Evolutionary conservation across 2,888 invertebrate genomes (phyloP).

Genomic region (Enchytraeus crypticus): DNA sequence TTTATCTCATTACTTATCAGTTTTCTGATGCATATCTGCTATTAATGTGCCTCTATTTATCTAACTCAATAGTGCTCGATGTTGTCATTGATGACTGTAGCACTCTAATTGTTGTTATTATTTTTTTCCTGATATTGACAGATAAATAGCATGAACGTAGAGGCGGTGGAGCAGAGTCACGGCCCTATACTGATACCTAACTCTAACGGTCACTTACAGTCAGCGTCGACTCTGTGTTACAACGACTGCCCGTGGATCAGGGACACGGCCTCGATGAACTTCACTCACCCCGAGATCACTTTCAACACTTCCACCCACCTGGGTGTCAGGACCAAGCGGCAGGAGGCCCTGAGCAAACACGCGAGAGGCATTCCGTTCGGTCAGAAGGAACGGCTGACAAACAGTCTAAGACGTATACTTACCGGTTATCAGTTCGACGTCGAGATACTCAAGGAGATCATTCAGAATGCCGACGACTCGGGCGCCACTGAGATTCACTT

Average conservation of each 20-base stretch:
- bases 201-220: slow-evolving; percentile 23
- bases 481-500: slow-evolving; percentile 38
- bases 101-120: too few relatives aligned
- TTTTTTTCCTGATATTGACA: too few relatives aligned
- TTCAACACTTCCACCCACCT: slow-evolving; percentile 26
- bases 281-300: slow-evolving; percentile 27
- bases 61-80: too few relatives aligned
- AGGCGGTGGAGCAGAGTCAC: slow-evolving; percentile 12
- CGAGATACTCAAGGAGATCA: slow-evolving; percentile 37
- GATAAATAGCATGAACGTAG: neutral
- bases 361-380: slow-evolving; percentile 33
- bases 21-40: too few relatives aligned
- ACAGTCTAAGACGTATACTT: slow-evolving; percentile 33
- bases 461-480: slow-evolving; percentile 30
- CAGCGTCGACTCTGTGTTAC: slow-evolving; percentile 30
- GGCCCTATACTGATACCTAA: slow-evolving; percentile 31
- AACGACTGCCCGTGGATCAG: slow-evolving; percentile 30
- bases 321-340: slow-evolving; percentile 23
- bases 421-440: slow-evolving; percentile 33
- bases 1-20: too few relatives aligned
- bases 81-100: too few relatives aligned
- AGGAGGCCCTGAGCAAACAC: slow-evolving; percentile 21
- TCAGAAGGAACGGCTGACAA: slow-evolving; percentile 36
- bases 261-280: slow-evolving; percentile 16
- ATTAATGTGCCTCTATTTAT: too few relatives aligned